Base-by-base conservation (phyloP, 1,140 invertebrate species). In the Calliphora vicina region DNA sequence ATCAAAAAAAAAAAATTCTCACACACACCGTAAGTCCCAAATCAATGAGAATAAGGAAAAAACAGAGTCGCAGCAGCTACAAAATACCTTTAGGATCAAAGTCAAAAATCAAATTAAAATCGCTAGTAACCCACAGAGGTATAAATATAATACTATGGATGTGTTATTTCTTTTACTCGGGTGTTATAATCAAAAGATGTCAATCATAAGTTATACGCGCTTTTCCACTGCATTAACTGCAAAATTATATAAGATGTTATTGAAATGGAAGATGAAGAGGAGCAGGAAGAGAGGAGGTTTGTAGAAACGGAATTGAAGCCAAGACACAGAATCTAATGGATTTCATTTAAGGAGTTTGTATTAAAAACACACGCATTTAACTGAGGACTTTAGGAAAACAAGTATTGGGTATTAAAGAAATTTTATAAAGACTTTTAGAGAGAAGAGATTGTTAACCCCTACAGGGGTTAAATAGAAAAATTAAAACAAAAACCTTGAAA, bases 51-150 rank as follows among this genome's bases (percentile, higher is more conserved):
- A 78, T 25, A n/a, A 78, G 20, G 13, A 20, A 20, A 4, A 8
- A n/a, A n/a, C n/a, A 43, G 3, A 74, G 25, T 20, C 2, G 13
- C 9, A 29, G 72, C 9, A 5, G 74, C 26, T 23, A 43, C 73
- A 78, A 78, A 78, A 78, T 78, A 78, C 42, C 74, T 78, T 78
- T 78, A 78, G 74, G 74, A 78, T 78, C 74, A 78, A 78, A 78
- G 74, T 78, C 74, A 78, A 78, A 78, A 78, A 78, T 78, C 74
- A 78, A 78, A 78, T 78, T 78, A 78, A 78, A 78, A 78, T 78
- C 35, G 74, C 43, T 25, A 67, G 61, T 23, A 67, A 67, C 61
- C n/a, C 61, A 67, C 61, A 67, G 61, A 67, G 61, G 61, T 67
- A 10, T n/a, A n/a, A n/a, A n/a, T n/a, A n/a, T n/a, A n/a, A n/a